Evolutionary conservation across 2,797 vertebrate genomes (phyloP), one percentile per base, ranked within the genome.

Genomic region (Squalus acanthias): DNA sequence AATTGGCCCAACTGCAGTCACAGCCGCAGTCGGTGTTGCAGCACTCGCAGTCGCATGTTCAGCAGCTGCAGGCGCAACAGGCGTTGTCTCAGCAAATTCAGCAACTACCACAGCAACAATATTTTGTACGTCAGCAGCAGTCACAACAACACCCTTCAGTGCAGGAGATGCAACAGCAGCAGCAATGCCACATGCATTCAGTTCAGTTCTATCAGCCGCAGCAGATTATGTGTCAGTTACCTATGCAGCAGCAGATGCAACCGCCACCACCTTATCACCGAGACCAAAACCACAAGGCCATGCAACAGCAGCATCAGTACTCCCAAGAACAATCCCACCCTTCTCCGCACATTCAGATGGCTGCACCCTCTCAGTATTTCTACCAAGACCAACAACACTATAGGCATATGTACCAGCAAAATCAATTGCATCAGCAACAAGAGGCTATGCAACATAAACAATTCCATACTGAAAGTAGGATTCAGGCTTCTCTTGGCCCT

Each of bases 301-400:
- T 97, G 96, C 97, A 97, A 26, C 97, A 98, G 29, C 72, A 97
- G 1, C 98, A 98, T 96, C 98, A 98, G 96, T 98, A 98, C 76
- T 74, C 97, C 95, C 97, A 98, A 53, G 98, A 98, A 97, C 97
- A 98, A 53, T 96, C 97, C 1, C 98, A 98, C 12, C 96, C 98
- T 60, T 97, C 98, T 96, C 98, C 98, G 97, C 98, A 98, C n/a
- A 98, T 98, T 88, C 98, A 98, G 97, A 0, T 98, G 97, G 98
- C 98, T 13, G 87, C 98, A 96, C 97, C 98, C 96, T 0, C 70
- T 29, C 98, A 98, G 95, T 98, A 98, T 96, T 98, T 98, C 97
- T 98, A 98, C 96, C 98, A 98, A 95, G 98, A 98, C 96, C 97
- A 98, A 0, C 98, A 98, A 93, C 96, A 97, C 96, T 98, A 98